phyloP scores from a whole-genome alignment of 1,140 invertebrate genomes.

The Zaprionus lachaisei region DNA sequence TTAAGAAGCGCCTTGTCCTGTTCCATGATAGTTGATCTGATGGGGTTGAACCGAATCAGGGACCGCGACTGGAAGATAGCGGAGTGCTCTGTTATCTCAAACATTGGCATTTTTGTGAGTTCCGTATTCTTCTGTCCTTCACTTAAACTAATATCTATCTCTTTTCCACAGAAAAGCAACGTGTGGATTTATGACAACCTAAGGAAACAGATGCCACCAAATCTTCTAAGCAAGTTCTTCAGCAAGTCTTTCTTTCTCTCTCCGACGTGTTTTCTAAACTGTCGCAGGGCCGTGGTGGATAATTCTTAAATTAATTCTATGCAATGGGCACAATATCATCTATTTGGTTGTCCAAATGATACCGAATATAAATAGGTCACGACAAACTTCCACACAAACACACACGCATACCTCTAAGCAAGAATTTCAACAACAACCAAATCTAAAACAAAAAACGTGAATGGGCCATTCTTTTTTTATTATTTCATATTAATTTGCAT shows the following conservation, averaged over 20 bases:
- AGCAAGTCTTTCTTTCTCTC: conserved; percentile 11
- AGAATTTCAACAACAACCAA: conserved; percentile 4
- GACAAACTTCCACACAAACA: conserved; percentile 8
- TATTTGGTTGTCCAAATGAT: conserved; percentile 46
- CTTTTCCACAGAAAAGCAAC: conserved; percentile 17
- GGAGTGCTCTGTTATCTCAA: conserved; percentile 48
- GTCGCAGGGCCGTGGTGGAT: conserved; percentile 6
- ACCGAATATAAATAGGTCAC: conserved; percentile 49
- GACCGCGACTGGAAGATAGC: conserved; percentile 47
- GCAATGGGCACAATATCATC: conserved; percentile 58
- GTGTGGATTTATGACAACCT: conserved; percentile 42
- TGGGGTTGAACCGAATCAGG: conserved; percentile 54
- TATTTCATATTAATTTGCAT: conserved; percentile 33
- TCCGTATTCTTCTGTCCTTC: not conserved
- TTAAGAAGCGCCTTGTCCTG: conserved; percentile 33
- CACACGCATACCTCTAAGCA: not conserved
- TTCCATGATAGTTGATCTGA: conserved; percentile 39
- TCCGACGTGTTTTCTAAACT: conserved; percentile 17
- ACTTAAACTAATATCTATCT: not conserved
- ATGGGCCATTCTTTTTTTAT: conserved; percentile 31
- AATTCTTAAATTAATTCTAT: conserved; percentile 72
- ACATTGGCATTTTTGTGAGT: conserved; percentile 52
- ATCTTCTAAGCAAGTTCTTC: conserved; percentile 8
- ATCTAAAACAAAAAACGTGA: conserved; percentile 27
- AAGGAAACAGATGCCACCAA: conserved; percentile 5